phyloP scores from a whole-genome alignment of 2,888 invertebrate species.

The Drosophila rubida region DNA sequence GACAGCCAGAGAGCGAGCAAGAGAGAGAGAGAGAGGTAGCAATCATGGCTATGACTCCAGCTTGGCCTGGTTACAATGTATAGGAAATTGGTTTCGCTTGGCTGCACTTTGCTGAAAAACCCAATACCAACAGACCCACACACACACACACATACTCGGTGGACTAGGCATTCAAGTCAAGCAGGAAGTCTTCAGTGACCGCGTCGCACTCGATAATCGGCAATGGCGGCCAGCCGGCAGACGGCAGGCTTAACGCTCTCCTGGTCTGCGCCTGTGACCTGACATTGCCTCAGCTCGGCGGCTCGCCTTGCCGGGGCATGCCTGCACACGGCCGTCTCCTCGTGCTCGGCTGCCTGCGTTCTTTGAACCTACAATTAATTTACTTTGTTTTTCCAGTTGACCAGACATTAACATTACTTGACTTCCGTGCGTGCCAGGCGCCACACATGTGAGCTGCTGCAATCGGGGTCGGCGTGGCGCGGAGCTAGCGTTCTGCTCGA shows the following conservation, averaged over 20 bases:
- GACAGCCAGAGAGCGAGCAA: slow-evolving; percentile 4
- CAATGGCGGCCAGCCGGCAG: slow-evolving; percentile 46
- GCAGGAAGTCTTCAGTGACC: slow-evolving; percentile 80
- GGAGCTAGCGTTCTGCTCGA: slow-evolving; percentile 54
- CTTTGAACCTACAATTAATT: slow-evolving; percentile 82
- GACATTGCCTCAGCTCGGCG: too few species aligned
- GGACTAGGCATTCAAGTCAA: slow-evolving; percentile 48
- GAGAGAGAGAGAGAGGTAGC: neutral
- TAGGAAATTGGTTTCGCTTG: slow-evolving; percentile 80
- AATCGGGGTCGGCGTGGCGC: slow-evolving; percentile 9
- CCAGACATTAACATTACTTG: slow-evolving; percentile 81
- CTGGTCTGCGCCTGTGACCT: slow-evolving; percentile 29
- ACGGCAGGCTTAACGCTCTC: slow-evolving; percentile 38
- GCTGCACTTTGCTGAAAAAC: slow-evolving; percentile 73
- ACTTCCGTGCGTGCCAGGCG: slow-evolving; percentile 72
- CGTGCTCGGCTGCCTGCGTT: slow-evolving; percentile 43
- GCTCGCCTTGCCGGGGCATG: slow-evolving; percentile 8
- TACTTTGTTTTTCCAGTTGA: slow-evolving; percentile 83
- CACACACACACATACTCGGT: slow-evolving; percentile 4
- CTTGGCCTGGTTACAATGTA: slow-evolving; percentile 58
- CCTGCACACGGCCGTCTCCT: slow-evolving; percentile 14
- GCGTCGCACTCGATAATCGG: slow-evolving; percentile 79
- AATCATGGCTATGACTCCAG: slow-evolving; percentile 17
- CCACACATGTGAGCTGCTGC: slow-evolving; percentile 26
- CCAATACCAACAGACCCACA: slow-evolving; percentile 49